phyloP scores from a whole-genome alignment of 2,113 vertebrate genomes.

The Eclectus roratus region DNA sequence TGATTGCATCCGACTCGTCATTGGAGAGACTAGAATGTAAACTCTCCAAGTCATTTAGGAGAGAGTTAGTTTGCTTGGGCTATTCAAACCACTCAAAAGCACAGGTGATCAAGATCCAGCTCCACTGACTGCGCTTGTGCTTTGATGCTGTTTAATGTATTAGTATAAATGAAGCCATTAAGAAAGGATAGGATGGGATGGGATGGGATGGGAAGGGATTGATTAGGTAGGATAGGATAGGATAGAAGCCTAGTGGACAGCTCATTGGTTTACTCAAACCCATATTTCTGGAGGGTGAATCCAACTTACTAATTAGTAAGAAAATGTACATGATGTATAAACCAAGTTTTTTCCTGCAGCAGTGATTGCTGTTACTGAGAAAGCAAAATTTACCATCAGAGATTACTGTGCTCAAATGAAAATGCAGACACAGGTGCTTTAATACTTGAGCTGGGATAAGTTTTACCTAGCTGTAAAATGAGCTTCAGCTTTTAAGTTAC shows the following conservation, averaged over 20 bases:
- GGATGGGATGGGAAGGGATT: neutral
- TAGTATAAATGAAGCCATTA: neutral
- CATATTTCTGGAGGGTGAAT: neutral
- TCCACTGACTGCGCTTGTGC: neutral
- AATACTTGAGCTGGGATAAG: constrained; percentile 59
- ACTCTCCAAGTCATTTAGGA: neutral
- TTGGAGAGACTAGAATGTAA: neutral
- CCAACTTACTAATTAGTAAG: neutral
- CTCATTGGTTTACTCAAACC: neutral
- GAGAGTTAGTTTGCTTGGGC: neutral
- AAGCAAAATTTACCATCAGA: neutral
- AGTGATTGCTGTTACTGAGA: neutral
- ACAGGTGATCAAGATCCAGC: neutral
- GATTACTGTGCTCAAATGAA: neutral
- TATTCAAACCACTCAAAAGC: neutral
- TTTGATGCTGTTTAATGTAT: neutral
- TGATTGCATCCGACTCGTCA: neutral
- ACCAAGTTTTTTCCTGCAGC: neutral
- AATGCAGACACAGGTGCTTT: constrained; percentile 70
- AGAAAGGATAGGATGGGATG: neutral
- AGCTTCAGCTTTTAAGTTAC: constrained; percentile 77
- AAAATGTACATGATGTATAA: neutral
- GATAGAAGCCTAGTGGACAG: neutral
- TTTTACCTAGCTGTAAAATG: constrained; percentile 72
- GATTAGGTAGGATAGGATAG: too few relatives aligned